A percentile compares a stretch with the other conserved stretches of the same genome.
Evolutionary conservation across 2,797 vertebrate species (phyloP).

Genomic region (Epinephelus malabaricus): DNA sequence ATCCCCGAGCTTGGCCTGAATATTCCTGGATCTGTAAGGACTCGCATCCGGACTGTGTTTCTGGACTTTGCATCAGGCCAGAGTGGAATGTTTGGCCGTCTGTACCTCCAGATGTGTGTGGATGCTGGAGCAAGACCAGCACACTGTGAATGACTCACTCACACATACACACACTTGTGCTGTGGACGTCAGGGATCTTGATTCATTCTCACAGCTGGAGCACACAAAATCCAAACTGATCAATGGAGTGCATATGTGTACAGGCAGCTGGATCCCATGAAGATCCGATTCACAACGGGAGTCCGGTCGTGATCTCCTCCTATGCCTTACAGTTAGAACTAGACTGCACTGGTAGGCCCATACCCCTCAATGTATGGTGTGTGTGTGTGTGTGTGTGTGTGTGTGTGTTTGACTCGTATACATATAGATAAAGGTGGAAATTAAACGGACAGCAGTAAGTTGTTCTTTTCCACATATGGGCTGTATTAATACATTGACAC

Average conservation of each 20-base stretch:
- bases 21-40: constrained; percentile 43
- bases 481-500: constrained; percentile 15
- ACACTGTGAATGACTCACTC: constrained; percentile 60
- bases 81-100: constrained; percentile 65
- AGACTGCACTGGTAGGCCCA: constrained; percentile 67
- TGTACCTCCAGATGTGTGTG: constrained; percentile 69
- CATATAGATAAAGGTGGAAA: neutral
- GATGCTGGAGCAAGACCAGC: constrained; percentile 51
- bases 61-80: constrained; percentile 55
- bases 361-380: constrained; percentile 5
- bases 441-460: neutral
- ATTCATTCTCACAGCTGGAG: constrained; percentile 43
- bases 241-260: constrained; percentile 73
- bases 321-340: constrained; percentile 68
- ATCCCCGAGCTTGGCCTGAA: neutral
- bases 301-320: constrained; percentile 73
- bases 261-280: constrained; percentile 61
- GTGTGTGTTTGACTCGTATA: constrained; percentile 8
- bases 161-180: neutral
- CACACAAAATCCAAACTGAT: constrained; percentile 46
- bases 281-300: constrained; percentile 57
- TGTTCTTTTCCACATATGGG: neutral
- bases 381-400: constrained; percentile 24
- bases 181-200: constrained; percentile 45
- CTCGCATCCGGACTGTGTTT: constrained; percentile 42